A percentile compares a stretch with the other conserved stretches of the same genome.
Conservation (phyloP, 2,888 invertebrate genomes). For the Nesidiocoris tenuis region DNA sequence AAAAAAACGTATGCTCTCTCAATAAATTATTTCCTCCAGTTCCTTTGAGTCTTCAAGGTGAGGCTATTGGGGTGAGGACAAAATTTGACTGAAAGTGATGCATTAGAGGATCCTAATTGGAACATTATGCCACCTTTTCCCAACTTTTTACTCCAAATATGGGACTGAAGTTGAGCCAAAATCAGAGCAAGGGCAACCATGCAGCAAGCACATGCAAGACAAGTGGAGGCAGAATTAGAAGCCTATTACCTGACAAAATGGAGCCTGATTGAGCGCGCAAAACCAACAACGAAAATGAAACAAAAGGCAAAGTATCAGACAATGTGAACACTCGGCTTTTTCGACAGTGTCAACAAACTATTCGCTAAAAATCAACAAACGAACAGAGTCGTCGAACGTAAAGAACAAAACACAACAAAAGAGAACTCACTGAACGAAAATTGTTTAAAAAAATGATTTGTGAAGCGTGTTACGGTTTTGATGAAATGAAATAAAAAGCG, state of each 20-base stretch:
- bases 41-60: no score
- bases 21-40: no score
- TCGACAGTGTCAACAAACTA: not conserved
- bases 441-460: conserved; percentile 1
- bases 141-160: no score
- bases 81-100: no score
- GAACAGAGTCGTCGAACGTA: conserved; percentile 3
- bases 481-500: conserved; percentile 1
- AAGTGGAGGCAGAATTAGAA: conserved; percentile 45
- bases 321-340: not conserved
- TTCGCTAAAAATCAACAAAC: not conserved
- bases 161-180: not conserved
- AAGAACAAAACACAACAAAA: not conserved
- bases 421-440: not conserved
- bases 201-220: conserved; percentile 42
- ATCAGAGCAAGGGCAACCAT: conserved; percentile 1
- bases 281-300: conserved; percentile 51
- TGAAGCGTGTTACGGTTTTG: conserved; percentile 11
- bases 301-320: conserved; percentile 49
- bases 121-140: no score
- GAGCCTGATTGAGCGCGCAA: conserved; percentile 54
- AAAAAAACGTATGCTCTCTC: no score
- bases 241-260: conserved; percentile 76
- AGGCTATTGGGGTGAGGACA: no score
- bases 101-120: no score